Percentiles rank a stretch among this genome's conserved stretches.
Evolutionary conservation across 2,113 vertebrate genomes (phyloP).

Genomic region (Leucopsar rothschildi): DNA sequence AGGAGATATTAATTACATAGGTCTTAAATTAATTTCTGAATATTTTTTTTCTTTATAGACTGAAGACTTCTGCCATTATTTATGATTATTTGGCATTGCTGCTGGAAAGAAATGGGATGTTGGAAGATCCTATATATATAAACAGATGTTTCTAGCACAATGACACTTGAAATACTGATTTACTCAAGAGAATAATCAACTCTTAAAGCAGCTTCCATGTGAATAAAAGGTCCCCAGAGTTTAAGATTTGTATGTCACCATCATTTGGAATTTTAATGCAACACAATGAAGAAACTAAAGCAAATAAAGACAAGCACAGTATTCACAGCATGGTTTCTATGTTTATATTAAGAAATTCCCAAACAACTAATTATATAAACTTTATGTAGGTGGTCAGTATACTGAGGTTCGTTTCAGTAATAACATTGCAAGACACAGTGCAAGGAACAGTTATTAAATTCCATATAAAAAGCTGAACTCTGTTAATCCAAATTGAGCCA

Average conservation of each 20-base stretch:
- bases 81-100: conserved; percentile 7
- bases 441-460: background rate
- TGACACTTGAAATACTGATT: background rate
- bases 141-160: background rate
- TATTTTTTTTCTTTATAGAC: background rate
- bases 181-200: conserved; percentile 8
- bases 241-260: background rate
- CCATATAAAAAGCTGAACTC: background rate
- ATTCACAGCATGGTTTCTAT: background rate
- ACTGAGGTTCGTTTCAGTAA: background rate
- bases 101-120: conserved; percentile 4
- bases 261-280: background rate
- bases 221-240: background rate
- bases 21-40: background rate
- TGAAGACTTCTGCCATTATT: background rate
- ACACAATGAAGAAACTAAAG: background rate
- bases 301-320: background rate
- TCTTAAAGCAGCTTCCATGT: background rate
- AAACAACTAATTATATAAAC: background rate
- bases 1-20: background rate
- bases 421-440: background rate
- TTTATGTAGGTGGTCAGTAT: background rate
- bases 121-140: background rate
- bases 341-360: background rate
- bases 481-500: background rate